Evolutionary conservation across 2,888 invertebrate species (phyloP).

Genomic region (Acanthopleura granulata): DNA sequence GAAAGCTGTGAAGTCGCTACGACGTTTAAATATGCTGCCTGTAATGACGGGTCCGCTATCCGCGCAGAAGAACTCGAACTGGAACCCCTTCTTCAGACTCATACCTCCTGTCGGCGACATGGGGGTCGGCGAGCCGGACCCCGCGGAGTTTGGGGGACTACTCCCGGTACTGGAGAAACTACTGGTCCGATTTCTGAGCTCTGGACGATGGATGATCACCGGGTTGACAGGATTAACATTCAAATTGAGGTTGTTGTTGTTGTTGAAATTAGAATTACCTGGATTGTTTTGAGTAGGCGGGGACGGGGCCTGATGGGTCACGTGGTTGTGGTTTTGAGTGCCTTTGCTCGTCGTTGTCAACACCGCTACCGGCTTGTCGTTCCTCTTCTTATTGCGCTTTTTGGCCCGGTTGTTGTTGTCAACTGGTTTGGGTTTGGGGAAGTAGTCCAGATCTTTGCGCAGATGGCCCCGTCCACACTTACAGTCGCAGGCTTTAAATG

Average conservation of each 20-base stretch:
- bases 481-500: conserved; percentile 95
- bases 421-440: conserved; percentile 74
- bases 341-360: conserved; percentile 72
- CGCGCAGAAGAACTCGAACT: conserved; percentile 28
- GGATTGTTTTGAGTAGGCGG: conserved; percentile 29
- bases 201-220: conserved; percentile 70
- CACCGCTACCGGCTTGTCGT: conserved; percentile 76
- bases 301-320: conserved; percentile 73
- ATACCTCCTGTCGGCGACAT: conserved; percentile 34
- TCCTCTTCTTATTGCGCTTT: conserved; percentile 78
- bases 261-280: conserved; percentile 71
- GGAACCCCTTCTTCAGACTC: conserved; percentile 25
- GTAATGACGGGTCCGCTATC: conserved; percentile 42
- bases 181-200: conserved; percentile 57
- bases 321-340: conserved; percentile 33
- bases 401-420: conserved; percentile 71
- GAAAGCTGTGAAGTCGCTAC: conserved; percentile 90
- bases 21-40: conserved; percentile 85
- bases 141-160: conserved; percentile 63
- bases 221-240: neutral
- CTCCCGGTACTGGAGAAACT: conserved; percentile 69
- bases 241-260: conserved; percentile 58
- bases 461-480: conserved; percentile 92
- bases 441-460: conserved; percentile 95
- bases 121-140: conserved; percentile 29